These are phyloP conservation scores for Escarpia spicata DNA, from an alignment of 2,888 invertebrate species.

Conservation along the genomic window DNA sequence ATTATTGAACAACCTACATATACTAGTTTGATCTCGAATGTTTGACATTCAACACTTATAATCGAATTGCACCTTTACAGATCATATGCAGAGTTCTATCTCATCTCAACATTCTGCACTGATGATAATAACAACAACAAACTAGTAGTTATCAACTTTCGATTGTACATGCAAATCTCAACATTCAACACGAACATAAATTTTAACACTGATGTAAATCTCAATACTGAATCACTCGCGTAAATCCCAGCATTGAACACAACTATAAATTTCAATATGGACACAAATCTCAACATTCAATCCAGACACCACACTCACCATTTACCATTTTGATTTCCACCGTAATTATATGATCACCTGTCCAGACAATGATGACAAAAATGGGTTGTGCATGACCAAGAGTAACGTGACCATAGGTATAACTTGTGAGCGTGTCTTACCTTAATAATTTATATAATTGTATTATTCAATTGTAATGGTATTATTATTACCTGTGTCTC, in stretches of 20 bases:
- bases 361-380: background rate
- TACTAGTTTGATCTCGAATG: background rate
- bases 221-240: background rate
- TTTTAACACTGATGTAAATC: background rate
- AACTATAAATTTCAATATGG: too few species aligned
- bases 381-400: background rate
- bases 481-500: constrained; percentile 19
- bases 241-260: too few species aligned
- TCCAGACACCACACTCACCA: too few species aligned
- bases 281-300: too few species aligned
- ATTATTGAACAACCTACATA: background rate
- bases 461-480: background rate
- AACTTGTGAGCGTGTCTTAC: too few species aligned
- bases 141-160: background rate
- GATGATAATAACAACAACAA: background rate
- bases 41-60: background rate
- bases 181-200: background rate
- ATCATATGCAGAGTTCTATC: too few species aligned
- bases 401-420: too few species aligned
- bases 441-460: background rate
- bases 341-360: background rate
- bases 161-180: background rate
- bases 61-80: too few species aligned
- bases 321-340: too few species aligned
- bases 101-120: background rate